Evolutionary conservation across 2,888 invertebrate genomes (phyloP), one percentile per base, ranked within the genome.

Genomic region (Dascillus cervinus): DNA sequence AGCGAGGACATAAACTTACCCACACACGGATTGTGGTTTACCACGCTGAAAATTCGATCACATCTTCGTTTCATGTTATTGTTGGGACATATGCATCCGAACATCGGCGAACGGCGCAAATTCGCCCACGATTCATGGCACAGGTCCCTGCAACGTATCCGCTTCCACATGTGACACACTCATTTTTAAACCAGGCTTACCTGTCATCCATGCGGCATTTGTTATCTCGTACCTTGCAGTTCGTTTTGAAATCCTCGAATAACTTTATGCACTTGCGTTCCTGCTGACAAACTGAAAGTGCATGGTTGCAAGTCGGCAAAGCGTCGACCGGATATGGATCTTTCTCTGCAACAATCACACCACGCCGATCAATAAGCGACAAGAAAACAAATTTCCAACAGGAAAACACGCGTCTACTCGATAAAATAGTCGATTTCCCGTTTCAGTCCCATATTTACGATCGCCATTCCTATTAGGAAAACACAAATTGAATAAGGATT

Each of bases 1-100:
- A 39, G 34, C 34, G 23, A 34, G 23, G 29, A 21, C 28, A 29
- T 41, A 32, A 50, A 74, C 90, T 88, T 74, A 90, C 90, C 89
- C 64, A 90, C 84, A 69, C 91, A 91, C 34, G 89, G 89, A 72
- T 91, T 91, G 71, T 88, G 86, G 75, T 91, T 89, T 58, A 91
- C 86, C 62, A 82, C 79, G 47, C 81, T 79, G 69, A 88, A 90
- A 66, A 90, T 86, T 53, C 83, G 75, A 66, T 90, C 88, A 67
- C 90, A 91, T 49, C 84, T 77, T 78, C 77, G 87, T 83, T 88
- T 88, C 78, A 83, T 82, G 65, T 86, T 84, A 52, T 85, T 87
- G 65, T 85, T 87, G 47, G 90, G 90, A 60, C 90, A 91, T 61
- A 90, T 88, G 69, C 90, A 91, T 28, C 90, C 91, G 65, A 90